These are phyloP conservation scores for Carettochelys insculpta DNA, from an alignment of 2,113 vertebrate species.

Conservation along the genomic window DNA sequence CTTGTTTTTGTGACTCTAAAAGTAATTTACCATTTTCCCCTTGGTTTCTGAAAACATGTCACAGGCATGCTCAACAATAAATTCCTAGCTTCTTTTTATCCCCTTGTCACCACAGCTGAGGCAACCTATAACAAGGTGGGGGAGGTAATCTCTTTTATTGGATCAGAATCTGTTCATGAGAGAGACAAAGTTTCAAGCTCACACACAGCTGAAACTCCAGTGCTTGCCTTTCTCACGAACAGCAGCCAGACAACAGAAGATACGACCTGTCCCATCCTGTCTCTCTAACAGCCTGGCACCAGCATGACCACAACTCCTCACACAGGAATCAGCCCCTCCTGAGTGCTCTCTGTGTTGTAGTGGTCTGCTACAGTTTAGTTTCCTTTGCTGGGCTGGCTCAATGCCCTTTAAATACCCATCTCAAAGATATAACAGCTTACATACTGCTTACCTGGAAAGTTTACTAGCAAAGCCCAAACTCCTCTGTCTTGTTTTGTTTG, in stretches of 20 bases:
- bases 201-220: too few species aligned
- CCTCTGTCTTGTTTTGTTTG: not conserved
- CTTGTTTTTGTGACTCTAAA: too few species aligned
- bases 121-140: not conserved
- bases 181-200: too few species aligned
- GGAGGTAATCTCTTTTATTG: not conserved
- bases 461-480: not conserved
- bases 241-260: not conserved
- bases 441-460: not conserved
- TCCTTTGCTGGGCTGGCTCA: not conserved
- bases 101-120: not conserved
- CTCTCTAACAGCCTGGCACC: not conserved
- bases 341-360: too few species aligned
- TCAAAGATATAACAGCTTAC: not conserved
- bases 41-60: not conserved
- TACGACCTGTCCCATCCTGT: not conserved
- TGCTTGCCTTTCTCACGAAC: not conserved
- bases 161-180: too few species aligned
- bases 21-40: not conserved
- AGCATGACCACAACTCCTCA: too few species aligned
- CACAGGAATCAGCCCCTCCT: too few species aligned
- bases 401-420: not conserved
- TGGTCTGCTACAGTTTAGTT: not conserved
- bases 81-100: not conserved
- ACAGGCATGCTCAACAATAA: not conserved